phyloP scores from a whole-genome alignment of 2,888 invertebrate genomes.

The Folsomia manolachei region DNA sequence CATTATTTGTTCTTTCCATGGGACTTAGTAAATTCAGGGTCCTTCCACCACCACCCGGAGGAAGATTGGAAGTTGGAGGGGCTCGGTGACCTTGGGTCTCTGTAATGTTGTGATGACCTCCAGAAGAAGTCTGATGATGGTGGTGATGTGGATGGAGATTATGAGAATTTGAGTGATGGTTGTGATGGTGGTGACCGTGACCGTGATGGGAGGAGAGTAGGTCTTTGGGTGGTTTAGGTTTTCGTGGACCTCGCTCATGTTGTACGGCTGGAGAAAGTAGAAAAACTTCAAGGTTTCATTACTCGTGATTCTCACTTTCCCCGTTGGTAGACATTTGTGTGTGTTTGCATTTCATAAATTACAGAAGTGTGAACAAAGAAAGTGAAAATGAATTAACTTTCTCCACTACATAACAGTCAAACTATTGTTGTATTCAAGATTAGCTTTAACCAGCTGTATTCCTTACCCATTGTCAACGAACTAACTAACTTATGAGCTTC shows the following conservation, averaged over 20 bases:
- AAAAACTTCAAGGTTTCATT: background rate
- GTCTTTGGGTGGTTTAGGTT: constrained; percentile 70
- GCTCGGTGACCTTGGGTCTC: constrained; percentile 30
- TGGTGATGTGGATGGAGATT: constrained; percentile 52
- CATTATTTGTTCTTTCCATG: constrained; percentile 7
- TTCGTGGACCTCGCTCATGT: constrained; percentile 92
- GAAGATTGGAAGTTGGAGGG: constrained; percentile 37
- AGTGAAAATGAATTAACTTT: background rate
- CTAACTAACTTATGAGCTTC: background rate
- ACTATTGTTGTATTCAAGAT: background rate
- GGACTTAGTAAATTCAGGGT: constrained; percentile 23
- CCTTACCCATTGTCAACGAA: background rate
- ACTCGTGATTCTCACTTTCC: background rate
- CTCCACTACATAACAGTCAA: background rate
- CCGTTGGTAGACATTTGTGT: background rate
- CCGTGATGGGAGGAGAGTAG: constrained; percentile 39
- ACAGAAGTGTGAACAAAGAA: background rate
- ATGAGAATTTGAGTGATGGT: constrained; percentile 38
- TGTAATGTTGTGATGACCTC: constrained; percentile 27
- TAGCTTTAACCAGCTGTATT: too few relatives aligned
- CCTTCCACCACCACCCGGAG: constrained; percentile 13
- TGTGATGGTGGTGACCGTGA: constrained; percentile 52
- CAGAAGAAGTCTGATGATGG: constrained; percentile 17
- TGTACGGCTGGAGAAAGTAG: constrained; percentile 68
- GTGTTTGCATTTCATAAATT: background rate